Base-by-base conservation (phyloP, 2,888 invertebrate species). In the Oxycera nigricornis region DNA sequence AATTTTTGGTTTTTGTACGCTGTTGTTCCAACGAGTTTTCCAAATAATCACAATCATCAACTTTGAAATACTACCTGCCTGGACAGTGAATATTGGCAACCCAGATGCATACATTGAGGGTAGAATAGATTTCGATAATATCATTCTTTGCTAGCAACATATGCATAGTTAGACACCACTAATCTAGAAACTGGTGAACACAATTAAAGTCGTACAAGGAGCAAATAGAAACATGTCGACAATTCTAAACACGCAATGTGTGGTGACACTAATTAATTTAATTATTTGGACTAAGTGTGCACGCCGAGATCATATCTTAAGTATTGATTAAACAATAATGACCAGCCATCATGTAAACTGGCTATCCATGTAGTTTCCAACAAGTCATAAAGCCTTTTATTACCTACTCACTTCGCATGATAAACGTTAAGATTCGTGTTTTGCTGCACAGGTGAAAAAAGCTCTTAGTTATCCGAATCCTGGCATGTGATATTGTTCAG, bases 201-300 rank as follows among this genome's bases (percentile, higher is more conserved):
- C n/a, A n/a, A 50, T 6, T 50, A 7, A 50, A 50, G 17, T 50
- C 17, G 50, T 14, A 50, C 50, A 39, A n/a, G 22, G 22, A 17
- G 52, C 50, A 55, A 55, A 62, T n/a, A 30, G 11, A 20, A 14
- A 35, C 22, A 9, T 22, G 62, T 11, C 20, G n/a, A n/a, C 31
- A 46, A 17, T n/a, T 46, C 9, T 9, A 31, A 68, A 73, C 79
- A 79, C 79, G 79, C 79, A 77, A 79, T 79, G 78, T 77, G 30
- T 30, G 78, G 79, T 78, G 78, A 78, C 79, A 78, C 76, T 78
- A 79, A 79, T 79, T 79, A 79, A 79, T 78, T 79, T 79, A 79
- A 79, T 79, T 79, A 79, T 79, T 78, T 79, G 74, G 76, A 78
- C 78, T 79, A 79, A 78, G 77, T 76, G 74, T 52, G 74, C 72